Conservation (phyloP, 1,140 invertebrate genomes). For the Helicorthomorpha holstii region DNA sequence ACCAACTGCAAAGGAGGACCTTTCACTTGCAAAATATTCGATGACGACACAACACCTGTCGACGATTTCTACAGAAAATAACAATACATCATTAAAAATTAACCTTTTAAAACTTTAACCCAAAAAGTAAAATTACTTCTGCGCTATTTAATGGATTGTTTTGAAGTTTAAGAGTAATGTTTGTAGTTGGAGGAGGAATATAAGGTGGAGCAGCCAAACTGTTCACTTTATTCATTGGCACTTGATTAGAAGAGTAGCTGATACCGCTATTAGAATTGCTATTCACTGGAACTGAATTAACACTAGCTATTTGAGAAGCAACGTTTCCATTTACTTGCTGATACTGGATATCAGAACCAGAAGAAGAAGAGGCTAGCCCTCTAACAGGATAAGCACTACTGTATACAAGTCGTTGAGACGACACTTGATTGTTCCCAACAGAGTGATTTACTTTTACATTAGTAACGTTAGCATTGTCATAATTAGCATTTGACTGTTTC, state of each 20-base stretch:
- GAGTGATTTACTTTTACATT: neutral
- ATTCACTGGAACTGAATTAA: no score
- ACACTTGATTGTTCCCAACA: conserved; percentile 5
- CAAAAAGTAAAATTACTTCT: no score
- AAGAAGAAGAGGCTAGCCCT: conserved; percentile 5
- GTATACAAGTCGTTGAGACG: no score
- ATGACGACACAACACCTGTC: neutral
- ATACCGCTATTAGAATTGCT: no score
- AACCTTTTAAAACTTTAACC: no score
- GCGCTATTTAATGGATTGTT: no score
- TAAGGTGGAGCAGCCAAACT: neutral
- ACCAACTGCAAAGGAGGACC: neutral
- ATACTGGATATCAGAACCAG: neutral
- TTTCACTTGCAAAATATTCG: no score
- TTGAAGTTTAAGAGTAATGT: neutral
- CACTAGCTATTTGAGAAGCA: neutral
- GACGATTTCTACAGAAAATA: neutral
- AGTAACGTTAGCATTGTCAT: neutral
- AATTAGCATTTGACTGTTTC: neutral
- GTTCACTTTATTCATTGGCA: neutral
- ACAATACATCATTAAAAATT: no score
- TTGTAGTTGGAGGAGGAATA: neutral
- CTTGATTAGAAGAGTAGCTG: neutral
- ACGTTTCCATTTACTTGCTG: neutral
- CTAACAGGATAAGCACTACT: conserved; percentile 1